Percentiles rank a stretch among this genome's conserved stretches.
phyloP scores from a whole-genome alignment of 30 jellyfish, hydroid and myxozoan genomes.

The Aurelia sp. region DNA sequence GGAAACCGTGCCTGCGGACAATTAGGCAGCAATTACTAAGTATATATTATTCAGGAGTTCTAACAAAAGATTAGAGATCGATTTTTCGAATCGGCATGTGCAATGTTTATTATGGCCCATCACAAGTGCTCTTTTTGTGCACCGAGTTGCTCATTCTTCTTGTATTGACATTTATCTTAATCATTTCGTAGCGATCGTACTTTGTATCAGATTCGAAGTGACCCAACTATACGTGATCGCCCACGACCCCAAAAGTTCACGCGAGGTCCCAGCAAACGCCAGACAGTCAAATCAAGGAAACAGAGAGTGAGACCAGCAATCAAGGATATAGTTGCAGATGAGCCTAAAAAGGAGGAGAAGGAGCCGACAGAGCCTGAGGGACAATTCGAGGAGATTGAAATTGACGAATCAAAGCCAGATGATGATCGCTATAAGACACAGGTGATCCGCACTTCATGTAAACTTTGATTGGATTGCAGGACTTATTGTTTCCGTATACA shows the following conservation, averaged over 20 bases:
- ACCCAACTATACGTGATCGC: slow-evolving; percentile 40
- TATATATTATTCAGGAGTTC: too few relatives aligned
- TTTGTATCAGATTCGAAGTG: slow-evolving; percentile 72
- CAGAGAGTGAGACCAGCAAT: neutral
- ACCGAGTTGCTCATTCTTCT: too few relatives aligned
- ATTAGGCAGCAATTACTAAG: too few relatives aligned
- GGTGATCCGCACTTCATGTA: too few relatives aligned
- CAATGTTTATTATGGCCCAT: too few relatives aligned
- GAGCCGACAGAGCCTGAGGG: slow-evolving; percentile 39
- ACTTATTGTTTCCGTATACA: too few relatives aligned
- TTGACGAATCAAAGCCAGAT: slow-evolving; percentile 53
- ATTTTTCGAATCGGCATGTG: too few relatives aligned
- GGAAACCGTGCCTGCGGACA: too few relatives aligned
- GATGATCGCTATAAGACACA: slow-evolving; percentile 47
- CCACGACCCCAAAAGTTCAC: slow-evolving; percentile 19
- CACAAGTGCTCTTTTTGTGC: too few relatives aligned
- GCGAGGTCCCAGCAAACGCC: slow-evolving; percentile 81
- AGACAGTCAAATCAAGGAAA: slow-evolving; percentile 17
- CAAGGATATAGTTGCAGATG: slow-evolving; percentile 18
- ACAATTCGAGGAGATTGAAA: slow-evolving; percentile 74
- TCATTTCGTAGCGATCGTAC: slow-evolving; percentile 81
- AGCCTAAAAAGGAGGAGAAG: slow-evolving; percentile 19
- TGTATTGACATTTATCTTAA: neutral
- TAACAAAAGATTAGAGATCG: too few relatives aligned
- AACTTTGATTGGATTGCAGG: too few relatives aligned